phyloP scores from a whole-genome alignment of 2,888 invertebrate species.

The Plusia festucae region DNA sequence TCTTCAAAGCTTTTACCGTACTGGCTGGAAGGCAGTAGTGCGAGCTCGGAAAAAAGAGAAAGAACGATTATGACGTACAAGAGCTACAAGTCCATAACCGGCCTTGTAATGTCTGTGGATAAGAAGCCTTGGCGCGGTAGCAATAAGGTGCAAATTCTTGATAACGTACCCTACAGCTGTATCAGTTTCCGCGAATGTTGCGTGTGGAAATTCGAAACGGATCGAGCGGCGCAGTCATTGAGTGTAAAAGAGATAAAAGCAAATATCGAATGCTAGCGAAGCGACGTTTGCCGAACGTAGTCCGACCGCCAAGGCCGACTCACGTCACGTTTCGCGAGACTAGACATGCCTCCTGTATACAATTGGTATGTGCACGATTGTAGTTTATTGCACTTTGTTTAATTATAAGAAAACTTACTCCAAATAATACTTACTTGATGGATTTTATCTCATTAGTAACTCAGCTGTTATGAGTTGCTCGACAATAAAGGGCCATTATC shows the following conservation, averaged over 20 bases:
- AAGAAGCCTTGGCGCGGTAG: conserved; percentile 58
- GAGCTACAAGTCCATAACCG: conserved; percentile 69
- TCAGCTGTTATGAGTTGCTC: conserved; percentile 20
- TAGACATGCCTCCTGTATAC: conserved; percentile 80
- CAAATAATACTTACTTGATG: conserved; percentile 28
- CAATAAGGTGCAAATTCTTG: conserved; percentile 71
- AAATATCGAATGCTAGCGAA: conserved; percentile 72
- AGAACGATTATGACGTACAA: conserved; percentile 79
- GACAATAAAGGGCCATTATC: conserved; percentile 19
- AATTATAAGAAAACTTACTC: conserved; percentile 40
- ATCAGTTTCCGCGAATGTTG: conserved; percentile 83
- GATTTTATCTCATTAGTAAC: conserved; percentile 23
- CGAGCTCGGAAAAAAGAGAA: conserved; percentile 84
- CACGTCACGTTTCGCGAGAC: conserved; percentile 85
- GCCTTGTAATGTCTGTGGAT: conserved; percentile 54
- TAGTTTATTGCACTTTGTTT: conserved; percentile 77
- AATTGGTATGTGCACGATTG: conserved; percentile 65
- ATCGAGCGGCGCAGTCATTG: conserved; percentile 76
- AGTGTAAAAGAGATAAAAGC: conserved; percentile 77
- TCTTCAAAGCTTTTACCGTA: conserved; percentile 81
- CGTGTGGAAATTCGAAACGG: conserved; percentile 84
- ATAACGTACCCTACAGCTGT: conserved; percentile 72
- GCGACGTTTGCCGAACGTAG: conserved; percentile 76
- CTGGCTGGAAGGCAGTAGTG: conserved; percentile 84
- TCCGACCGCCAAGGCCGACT: conserved; percentile 86